Conservation (phyloP, 2,797 vertebrate genomes). For the Lepidocolaptes lacrymiger region DNA sequence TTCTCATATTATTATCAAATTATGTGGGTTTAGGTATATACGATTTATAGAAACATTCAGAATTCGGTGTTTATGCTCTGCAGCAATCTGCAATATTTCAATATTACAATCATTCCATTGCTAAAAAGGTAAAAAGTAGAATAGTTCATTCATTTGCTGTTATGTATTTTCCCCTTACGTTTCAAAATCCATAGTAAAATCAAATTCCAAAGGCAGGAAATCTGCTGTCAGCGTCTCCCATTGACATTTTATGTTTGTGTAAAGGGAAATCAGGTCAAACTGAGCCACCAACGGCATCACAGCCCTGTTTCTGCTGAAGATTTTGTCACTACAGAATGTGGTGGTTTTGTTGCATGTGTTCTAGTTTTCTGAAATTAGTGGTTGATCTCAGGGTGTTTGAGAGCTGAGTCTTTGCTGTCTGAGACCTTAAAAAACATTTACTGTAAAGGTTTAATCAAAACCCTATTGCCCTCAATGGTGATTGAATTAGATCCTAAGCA, state of each 20-base stretch:
- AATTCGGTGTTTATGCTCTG: background rate
- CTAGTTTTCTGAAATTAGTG: constrained; percentile 26
- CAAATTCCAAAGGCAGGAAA: background rate
- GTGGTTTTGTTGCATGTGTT: background rate
- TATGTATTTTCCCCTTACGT: background rate
- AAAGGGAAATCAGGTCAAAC: constrained; percentile 49
- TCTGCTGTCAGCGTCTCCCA: background rate
- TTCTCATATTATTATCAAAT: background rate
- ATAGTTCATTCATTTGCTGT: background rate
- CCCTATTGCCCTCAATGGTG: rapidly evolving
- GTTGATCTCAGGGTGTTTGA: background rate
- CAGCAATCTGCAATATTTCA: background rate
- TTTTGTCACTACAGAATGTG: constrained; percentile 34
- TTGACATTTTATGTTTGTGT: background rate
- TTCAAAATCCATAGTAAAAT: background rate
- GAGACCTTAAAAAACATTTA: background rate
- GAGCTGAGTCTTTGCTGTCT: background rate
- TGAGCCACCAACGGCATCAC: background rate
- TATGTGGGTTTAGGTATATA: background rate
- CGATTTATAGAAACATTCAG: background rate
- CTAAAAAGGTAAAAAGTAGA: background rate
- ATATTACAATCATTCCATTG: background rate
- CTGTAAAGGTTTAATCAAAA: background rate
- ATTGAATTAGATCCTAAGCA: background rate
- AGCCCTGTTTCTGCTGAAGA: constrained; percentile 11